Percentiles rank a stretch among this genome's conserved stretches.
Evolutionary conservation across 2,797 vertebrate species (phyloP).

Genomic region (Acanthis flammea): DNA sequence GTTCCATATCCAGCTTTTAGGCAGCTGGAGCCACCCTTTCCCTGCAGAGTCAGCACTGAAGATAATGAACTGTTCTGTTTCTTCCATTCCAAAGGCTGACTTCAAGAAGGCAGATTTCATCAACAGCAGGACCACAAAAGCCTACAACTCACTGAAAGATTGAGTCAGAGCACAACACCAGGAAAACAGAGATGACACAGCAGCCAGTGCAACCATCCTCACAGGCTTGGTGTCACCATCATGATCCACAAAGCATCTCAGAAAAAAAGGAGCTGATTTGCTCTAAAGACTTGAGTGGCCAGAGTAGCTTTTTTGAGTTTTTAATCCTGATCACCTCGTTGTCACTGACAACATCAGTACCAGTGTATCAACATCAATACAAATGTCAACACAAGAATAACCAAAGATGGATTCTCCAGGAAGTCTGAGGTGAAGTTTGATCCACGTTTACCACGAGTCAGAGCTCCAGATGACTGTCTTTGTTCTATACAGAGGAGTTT

Average conservation of each 20-base stretch:
- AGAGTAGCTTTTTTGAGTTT: background rate
- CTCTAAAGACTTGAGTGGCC: background rate
- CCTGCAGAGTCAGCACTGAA: background rate
- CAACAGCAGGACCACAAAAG: slow-evolving; percentile 83
- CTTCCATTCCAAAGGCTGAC: slow-evolving; percentile 77
- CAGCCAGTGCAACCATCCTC: background rate
- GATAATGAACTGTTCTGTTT: slow-evolving; percentile 8
- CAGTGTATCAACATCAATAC: background rate
- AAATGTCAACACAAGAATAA: slow-evolving; percentile 2
- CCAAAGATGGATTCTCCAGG: slow-evolving; percentile 20
- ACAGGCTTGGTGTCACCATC: background rate
- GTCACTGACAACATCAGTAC: background rate
- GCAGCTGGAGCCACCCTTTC: background rate
- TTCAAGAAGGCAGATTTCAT: slow-evolving; percentile 88
- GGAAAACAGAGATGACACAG: background rate
- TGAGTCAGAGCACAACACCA: background rate
- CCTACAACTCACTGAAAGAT: slow-evolving; percentile 78
- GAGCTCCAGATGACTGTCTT: background rate
- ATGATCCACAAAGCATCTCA: background rate
- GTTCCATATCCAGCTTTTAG: background rate
- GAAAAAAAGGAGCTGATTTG: slow-evolving; percentile 54
- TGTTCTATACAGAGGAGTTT: background rate
- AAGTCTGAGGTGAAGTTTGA: background rate
- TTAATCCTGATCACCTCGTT: slow-evolving; percentile 3
- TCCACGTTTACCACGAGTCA: background rate